Base-by-base conservation (phyloP, 2,113 vertebrate genomes). In the Speoplatyrhinus poulsoni region DNA sequence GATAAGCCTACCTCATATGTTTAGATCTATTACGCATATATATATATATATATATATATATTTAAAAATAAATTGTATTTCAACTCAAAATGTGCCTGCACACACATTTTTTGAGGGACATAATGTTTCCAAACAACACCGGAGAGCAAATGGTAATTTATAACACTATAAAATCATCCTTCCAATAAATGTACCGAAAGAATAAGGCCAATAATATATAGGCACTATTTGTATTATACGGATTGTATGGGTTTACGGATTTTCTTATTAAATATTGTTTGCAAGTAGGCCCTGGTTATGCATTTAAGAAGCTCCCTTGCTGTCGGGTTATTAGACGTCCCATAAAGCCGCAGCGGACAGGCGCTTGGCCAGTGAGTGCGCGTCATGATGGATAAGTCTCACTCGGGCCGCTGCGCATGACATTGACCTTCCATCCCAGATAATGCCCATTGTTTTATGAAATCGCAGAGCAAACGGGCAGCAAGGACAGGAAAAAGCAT, bases 371-470 rank as follows among this genome's bases (percentile, higher is more conserved):
- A 87, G 91, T 92, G 93, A 91, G 93, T 91, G 87, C 91, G 92
- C 91, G 93, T 93, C 92, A 91, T 95, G 95, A 97, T 94, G 93
- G 94, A 96, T 97, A 93, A 88, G 89, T 92, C 87, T 60, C 79
- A 6, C 81, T 82, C 91, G 89, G 92, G 92, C 87, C 88, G 89
- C 91, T 93, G 93, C 94, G 93, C 54, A 91, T 85, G 96, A 96
- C 96, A 96, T 93, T 96, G 95, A 96, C 95, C 96, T 95, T 95
- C 93, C 92, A 92, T 92, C 93, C 93, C 88, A 95, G 95, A 98
- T 96, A 95, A 96, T 95, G 90, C 82, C 94, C 87, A 96, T 98
- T 97, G 96, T 97, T 95, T 93, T 83, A 89, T 69, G 72, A 92
- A 91, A 86, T 92, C 81, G 81, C 89, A 74, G 84, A 80, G 92